These are phyloP conservation scores for Spodoptera picta DNA, from an alignment of 2,888 invertebrate genomes.

Conservation along the genomic window DNA sequence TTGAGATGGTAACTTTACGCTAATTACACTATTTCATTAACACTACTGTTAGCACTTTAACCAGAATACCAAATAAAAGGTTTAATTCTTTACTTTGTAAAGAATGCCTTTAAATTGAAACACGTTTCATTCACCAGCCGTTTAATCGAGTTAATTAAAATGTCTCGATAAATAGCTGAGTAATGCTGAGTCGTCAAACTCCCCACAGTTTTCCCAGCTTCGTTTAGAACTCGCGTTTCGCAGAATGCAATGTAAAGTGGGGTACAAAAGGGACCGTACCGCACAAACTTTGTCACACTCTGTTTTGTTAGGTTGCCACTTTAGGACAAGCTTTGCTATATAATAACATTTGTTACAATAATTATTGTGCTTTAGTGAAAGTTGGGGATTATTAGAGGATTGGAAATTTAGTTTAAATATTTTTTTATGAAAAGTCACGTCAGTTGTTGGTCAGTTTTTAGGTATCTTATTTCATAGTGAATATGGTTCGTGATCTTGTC, in stretches of 20 bases:
- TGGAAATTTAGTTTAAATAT: no score
- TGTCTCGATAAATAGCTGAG: slow-evolving; percentile 55
- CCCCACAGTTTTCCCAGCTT: slow-evolving; percentile 17
- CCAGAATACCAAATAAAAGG: no score
- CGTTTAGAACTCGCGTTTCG: slow-evolving; percentile 47
- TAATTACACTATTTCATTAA: no score
- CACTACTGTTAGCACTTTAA: no score
- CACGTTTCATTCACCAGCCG: slow-evolving; percentile 34
- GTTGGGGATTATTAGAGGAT: no score
- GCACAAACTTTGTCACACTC: slow-evolving; percentile 59
- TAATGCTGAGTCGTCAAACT: slow-evolving; percentile 23
- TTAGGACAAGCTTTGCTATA: slow-evolving; percentile 41
- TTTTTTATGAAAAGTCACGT: no score
- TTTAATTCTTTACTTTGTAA: no score
- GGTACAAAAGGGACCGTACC: slow-evolving; percentile 59
- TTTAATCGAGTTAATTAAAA: slow-evolving; percentile 51
- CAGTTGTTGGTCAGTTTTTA: no score
- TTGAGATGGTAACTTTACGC: no score
- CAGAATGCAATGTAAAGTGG: slow-evolving; percentile 62
- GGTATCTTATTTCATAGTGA: no score
- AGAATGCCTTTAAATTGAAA: not conserved
- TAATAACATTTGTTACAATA: slow-evolving; percentile 28
- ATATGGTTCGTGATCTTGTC: no score
- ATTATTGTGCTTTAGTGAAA: slow-evolving; percentile 6
- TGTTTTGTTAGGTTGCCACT: slow-evolving; percentile 57